phyloP scores from a whole-genome alignment of 1,140 invertebrate species.

The Drosophila sturtevanti region DNA sequence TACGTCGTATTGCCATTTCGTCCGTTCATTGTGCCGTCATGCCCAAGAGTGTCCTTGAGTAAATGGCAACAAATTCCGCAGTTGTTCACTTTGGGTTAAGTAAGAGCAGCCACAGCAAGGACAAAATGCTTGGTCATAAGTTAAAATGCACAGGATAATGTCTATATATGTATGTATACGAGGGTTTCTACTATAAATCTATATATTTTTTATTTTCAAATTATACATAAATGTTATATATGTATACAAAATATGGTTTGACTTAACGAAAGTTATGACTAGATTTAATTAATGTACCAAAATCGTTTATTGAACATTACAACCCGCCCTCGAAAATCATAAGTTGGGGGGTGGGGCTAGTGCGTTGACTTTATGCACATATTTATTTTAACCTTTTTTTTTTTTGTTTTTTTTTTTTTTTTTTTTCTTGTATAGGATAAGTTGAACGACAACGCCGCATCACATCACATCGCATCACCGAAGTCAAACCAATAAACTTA shows the following conservation, averaged over 20 bases:
- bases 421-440: background rate
- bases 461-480: slow-evolving; percentile 14
- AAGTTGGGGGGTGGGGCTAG: too few relatives aligned
- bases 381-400: slow-evolving; percentile 17
- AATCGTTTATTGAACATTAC: background rate
- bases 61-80: slow-evolving; percentile 44
- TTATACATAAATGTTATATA: too few relatives aligned
- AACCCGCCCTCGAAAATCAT: too few relatives aligned
- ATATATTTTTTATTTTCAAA: too few relatives aligned
- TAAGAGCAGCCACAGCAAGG: slow-evolving; percentile 15
- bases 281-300: too few relatives aligned
- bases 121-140: slow-evolving; percentile 53
- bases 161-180: background rate
- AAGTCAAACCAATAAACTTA: slow-evolving; percentile 59
- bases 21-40: too few relatives aligned
- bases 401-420: slow-evolving; percentile 27
- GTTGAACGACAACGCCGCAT: slow-evolving; percentile 21
- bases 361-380: background rate
- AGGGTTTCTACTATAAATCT: too few relatives aligned
- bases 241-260: too few relatives aligned
- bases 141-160: slow-evolving; percentile 42
- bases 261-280: too few relatives aligned
- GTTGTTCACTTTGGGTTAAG: slow-evolving; percentile 33
- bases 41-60: slow-evolving; percentile 35
- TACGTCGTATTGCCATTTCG: background rate